These are phyloP conservation scores for Ptilonorhynchus violaceus DNA, from an alignment of 2,113 vertebrate species.

Conservation along the genomic window DNA sequence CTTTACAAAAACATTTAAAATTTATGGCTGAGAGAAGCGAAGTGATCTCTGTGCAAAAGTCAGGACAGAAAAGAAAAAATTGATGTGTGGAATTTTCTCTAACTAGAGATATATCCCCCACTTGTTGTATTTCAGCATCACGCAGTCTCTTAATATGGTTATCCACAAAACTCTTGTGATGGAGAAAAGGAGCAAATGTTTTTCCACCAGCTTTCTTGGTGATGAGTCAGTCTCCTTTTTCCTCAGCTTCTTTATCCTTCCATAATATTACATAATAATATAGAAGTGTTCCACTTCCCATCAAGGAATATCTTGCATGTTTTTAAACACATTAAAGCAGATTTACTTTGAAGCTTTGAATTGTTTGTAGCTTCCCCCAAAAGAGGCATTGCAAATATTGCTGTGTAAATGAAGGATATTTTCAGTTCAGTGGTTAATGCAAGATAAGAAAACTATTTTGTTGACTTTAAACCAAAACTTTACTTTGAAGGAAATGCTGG, in stretches of 20 bases:
- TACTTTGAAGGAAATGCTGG: neutral
- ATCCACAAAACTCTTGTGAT: neutral
- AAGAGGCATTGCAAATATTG: neutral
- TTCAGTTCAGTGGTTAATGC: constrained; percentile 17
- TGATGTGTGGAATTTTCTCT: neutral
- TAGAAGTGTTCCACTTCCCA: constrained; percentile 4
- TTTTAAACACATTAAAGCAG: constrained; percentile 40
- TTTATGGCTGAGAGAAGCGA: neutral
- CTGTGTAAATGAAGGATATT: constrained; percentile 11
- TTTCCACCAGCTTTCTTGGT: neutral
- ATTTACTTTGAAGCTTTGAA: constrained; percentile 46
- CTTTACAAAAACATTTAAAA: neutral
- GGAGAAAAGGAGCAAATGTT: neutral
- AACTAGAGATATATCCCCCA: neutral
- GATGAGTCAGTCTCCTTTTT: constrained; percentile 14
- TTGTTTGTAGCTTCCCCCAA: neutral
- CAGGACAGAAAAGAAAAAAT: neutral
- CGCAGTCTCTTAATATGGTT: neutral
- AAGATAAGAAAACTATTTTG: neutral
- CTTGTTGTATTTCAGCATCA: neutral
- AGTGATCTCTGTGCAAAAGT: neutral
- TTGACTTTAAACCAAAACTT: neutral
- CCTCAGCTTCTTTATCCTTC: neutral
- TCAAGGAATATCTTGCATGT: constrained; percentile 10
- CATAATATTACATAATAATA: constrained; percentile 21